phyloP scores from a whole-genome alignment of 1,140 invertebrate species.

The Rhizoglyphus robini region DNA sequence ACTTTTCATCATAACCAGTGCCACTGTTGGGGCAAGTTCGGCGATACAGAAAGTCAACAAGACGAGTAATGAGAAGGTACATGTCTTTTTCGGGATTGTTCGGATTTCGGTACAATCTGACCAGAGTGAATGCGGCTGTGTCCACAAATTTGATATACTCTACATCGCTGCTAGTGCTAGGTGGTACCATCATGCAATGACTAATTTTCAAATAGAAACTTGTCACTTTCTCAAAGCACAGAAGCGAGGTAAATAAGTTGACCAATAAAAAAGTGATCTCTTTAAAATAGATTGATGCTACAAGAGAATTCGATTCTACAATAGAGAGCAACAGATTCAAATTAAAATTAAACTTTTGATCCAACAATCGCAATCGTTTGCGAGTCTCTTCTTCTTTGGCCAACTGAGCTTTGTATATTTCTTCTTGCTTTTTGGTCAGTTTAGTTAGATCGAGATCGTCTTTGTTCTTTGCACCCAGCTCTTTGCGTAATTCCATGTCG shows the following conservation, averaged over 20 bases:
- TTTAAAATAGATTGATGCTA: slow-evolving; percentile 37
- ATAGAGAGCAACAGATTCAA: slow-evolving; percentile 50
- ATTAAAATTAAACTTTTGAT: slow-evolving; percentile 44
- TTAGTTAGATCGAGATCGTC: slow-evolving; percentile 56
- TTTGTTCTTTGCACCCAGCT: slow-evolving; percentile 74
- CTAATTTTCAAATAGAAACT: slow-evolving; percentile 46
- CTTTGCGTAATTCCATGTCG: slow-evolving; percentile 74
- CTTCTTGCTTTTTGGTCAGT: slow-evolving; percentile 79
- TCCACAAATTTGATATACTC: slow-evolving; percentile 32
- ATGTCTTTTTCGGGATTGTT: slow-evolving; percentile 54
- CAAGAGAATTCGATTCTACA: slow-evolving; percentile 43
- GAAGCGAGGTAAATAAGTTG: slow-evolving; percentile 34
- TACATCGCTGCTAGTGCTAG: slow-evolving; percentile 32
- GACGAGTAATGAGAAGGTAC: slow-evolving; percentile 35
- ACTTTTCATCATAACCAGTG: slow-evolving; percentile 26
- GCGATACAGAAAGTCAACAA: slow-evolving; percentile 27
- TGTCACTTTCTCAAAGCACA: slow-evolving; percentile 36
- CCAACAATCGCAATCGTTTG: slow-evolving; percentile 45
- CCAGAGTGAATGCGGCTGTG: slow-evolving; percentile 51
- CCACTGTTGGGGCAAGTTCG: slow-evolving; percentile 45
- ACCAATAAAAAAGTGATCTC: slow-evolving; percentile 28
- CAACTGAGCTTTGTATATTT: slow-evolving; percentile 69
- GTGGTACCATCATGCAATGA: slow-evolving; percentile 29
- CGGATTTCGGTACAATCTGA: slow-evolving; percentile 60
- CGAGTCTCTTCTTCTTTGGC: slow-evolving; percentile 68